Percentiles rank a stretch among this genome's conserved stretches.
phyloP scores from a whole-genome alignment of 2,888 invertebrate species.

The Pristionchus fissidentatus region DNA sequence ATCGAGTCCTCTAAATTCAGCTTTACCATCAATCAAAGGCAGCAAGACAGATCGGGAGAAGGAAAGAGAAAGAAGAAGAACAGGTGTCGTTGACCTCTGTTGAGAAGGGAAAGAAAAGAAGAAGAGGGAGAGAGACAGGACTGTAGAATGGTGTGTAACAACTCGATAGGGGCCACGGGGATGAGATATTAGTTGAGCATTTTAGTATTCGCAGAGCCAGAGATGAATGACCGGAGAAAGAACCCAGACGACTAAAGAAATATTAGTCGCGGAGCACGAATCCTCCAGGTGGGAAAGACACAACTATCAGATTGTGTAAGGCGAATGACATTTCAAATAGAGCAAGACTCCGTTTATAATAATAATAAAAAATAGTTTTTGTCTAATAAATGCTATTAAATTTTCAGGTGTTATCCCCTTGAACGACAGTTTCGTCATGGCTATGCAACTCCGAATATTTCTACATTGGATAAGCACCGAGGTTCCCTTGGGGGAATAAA shows the following conservation, averaged over 20 bases:
- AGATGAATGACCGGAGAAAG: neutral
- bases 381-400: too few species aligned
- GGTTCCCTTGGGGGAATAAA: neutral
- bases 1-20: neutral
- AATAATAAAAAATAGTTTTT: too few species aligned
- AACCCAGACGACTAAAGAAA: neutral
- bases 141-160: neutral
- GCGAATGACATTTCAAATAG: too few species aligned
- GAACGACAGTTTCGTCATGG: too few species aligned
- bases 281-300: too few species aligned
- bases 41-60: conserved; percentile 41
- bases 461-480: neutral
- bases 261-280: too few species aligned
- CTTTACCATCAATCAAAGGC: conserved; percentile 21
- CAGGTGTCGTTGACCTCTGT: conserved; percentile 20
- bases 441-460: too few species aligned
- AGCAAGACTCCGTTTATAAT: too few species aligned
- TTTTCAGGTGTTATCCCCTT: too few species aligned
- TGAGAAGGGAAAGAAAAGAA: neutral
- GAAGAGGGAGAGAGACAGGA: neutral
- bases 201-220: neutral
- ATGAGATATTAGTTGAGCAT: neutral
- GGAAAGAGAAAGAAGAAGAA: neutral
- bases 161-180: neutral
- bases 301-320: too few species aligned